Conservation (phyloP, 2,888 invertebrate genomes). For the Pachycephus smyrnensis region DNA sequence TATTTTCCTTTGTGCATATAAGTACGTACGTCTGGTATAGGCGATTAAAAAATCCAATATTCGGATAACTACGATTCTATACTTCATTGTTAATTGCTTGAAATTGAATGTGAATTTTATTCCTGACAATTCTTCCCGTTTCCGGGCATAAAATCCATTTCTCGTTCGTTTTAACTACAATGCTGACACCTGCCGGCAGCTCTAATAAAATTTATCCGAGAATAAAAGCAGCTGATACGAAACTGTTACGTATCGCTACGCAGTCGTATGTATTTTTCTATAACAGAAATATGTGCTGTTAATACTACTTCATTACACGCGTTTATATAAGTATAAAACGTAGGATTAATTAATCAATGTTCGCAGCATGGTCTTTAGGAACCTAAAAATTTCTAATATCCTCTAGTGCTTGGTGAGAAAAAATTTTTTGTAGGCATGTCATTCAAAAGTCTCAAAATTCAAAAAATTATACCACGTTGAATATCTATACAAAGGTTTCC, state of each 20-base stretch:
- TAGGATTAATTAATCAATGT: not conserved
- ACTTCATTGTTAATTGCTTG: not conserved
- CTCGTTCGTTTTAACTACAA: not conserved
- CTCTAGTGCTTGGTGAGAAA: not conserved
- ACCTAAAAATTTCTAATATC: not conserved
- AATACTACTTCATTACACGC: not conserved
- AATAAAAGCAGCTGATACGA: not conserved
- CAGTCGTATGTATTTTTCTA: not conserved
- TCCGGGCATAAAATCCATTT: not conserved
- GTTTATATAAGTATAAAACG: not conserved
- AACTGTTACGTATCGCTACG: not conserved
- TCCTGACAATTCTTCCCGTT: not conserved
- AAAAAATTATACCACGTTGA: not conserved
- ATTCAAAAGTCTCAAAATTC: not conserved
- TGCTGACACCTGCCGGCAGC: not conserved
- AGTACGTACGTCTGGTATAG: not conserved
- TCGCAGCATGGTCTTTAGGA: not conserved
- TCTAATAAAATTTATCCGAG: not conserved
- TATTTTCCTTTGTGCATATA: not conserved
- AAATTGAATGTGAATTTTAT: not conserved
- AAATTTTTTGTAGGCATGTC: not conserved
- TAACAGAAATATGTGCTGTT: not conserved
- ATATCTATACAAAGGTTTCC: not conserved
- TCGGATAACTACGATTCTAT: not conserved
- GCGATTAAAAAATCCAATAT: not conserved